phyloP scores from a whole-genome alignment of 2,797 vertebrate genomes.

The Eleutherodactylus coqui region DNA sequence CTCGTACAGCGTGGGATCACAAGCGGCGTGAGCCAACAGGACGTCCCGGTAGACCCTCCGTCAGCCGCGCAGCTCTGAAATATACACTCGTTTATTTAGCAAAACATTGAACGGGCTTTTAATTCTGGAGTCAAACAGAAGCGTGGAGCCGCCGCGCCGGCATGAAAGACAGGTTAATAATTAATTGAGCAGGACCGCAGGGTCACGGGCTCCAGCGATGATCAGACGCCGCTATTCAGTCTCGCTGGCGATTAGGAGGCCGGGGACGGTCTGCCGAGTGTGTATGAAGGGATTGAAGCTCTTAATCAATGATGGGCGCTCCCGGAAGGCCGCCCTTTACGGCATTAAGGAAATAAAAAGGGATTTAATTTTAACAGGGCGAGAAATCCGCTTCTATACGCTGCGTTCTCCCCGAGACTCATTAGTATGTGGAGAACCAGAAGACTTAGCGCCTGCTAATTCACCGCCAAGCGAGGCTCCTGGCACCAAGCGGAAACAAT shows the following conservation, averaged over 20 bases:
- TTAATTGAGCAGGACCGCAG: slow-evolving; percentile 68
- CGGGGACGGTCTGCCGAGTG: slow-evolving; percentile 67
- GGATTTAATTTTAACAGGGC: slow-evolving; percentile 69
- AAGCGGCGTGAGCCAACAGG: slow-evolving; percentile 15
- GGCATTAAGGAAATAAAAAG: slow-evolving; percentile 73
- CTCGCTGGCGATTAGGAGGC: slow-evolving; percentile 70
- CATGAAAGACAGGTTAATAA: slow-evolving; percentile 47
- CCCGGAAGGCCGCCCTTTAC: slow-evolving; percentile 71
- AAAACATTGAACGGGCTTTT: slow-evolving; percentile 48
- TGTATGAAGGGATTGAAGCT: slow-evolving; percentile 70
- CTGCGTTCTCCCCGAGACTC: slow-evolving; percentile 32
- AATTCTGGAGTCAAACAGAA: slow-evolving; percentile 40
- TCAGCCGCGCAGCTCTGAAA: slow-evolving; percentile 33
- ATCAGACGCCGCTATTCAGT: slow-evolving; percentile 65
- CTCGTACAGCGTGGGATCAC: slow-evolving; percentile 19
- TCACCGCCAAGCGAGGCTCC: slow-evolving; percentile 5
- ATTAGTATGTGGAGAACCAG: slow-evolving; percentile 51
- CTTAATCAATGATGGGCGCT: slow-evolving; percentile 71
- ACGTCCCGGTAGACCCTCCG: slow-evolving; percentile 31
- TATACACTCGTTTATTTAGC: slow-evolving; percentile 48
- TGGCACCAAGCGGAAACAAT: background rate
- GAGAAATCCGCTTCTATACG: slow-evolving; percentile 67
- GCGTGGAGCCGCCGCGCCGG: slow-evolving; percentile 14
- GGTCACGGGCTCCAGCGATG: slow-evolving; percentile 67
- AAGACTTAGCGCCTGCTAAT: slow-evolving; percentile 45